phyloP scores from a whole-genome alignment of 2,888 invertebrate species.

The Pseudanteris insignis region DNA sequence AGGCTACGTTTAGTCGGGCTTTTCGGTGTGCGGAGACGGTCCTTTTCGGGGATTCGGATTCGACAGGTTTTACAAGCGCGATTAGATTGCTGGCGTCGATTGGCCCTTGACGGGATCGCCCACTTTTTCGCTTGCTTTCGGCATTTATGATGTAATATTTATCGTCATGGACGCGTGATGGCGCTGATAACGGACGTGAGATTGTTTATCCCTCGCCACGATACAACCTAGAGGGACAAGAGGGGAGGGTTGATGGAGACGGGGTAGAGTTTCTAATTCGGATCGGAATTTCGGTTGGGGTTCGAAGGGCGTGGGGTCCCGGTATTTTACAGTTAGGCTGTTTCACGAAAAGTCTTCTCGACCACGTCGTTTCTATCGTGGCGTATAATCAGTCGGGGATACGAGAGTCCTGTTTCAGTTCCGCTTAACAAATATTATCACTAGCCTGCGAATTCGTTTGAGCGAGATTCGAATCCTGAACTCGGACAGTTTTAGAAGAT shows the following conservation, averaged over 20 bases:
- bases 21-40: conserved; percentile 18
- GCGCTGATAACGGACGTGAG: conserved; percentile 3
- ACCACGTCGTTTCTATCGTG: too few relatives aligned
- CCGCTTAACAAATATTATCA: too few relatives aligned
- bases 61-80: conserved; percentile 17
- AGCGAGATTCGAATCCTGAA: too few relatives aligned
- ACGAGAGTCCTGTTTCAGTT: too few relatives aligned
- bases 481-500: too few relatives aligned
- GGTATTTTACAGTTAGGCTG: too few relatives aligned
- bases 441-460: too few relatives aligned
- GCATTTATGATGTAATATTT: conserved; percentile 4
- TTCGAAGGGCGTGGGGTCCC: not conserved
- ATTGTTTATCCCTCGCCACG: conserved; percentile 4
- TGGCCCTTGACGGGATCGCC: conserved; percentile 2
- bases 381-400: too few relatives aligned
- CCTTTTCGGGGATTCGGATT: conserved; percentile 30
- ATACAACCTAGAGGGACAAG: too few relatives aligned
- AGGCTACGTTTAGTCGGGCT: conserved; percentile 28
- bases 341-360: too few relatives aligned
- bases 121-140: conserved; percentile 5
- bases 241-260: too few relatives aligned
- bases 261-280: conserved; percentile 1
- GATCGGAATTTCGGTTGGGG: conserved; percentile 1
- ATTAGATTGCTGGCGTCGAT: conserved; percentile 13
- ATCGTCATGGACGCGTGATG: conserved; percentile 1